These are phyloP conservation scores for Glareola pratincola DNA, from an alignment of 2,113 vertebrate genomes.

Conservation along the genomic window DNA sequence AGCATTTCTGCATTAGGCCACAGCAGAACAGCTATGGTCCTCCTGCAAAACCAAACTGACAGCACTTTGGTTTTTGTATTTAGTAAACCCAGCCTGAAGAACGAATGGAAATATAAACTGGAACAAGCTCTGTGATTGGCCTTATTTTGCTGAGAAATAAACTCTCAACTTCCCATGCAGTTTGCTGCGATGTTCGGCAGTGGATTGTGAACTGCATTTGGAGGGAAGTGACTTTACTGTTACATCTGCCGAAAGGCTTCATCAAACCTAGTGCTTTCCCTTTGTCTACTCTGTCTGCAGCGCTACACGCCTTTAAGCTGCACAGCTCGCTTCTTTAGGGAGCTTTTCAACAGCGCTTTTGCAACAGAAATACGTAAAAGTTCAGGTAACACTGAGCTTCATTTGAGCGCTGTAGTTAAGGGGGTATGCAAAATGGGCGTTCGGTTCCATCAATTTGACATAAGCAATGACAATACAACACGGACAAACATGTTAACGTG, in stretches of 20 bases:
- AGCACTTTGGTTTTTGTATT: neutral
- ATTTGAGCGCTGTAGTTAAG: neutral
- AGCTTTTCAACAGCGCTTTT: conserved; percentile 39
- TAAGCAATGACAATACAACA: neutral
- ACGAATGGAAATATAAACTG: neutral
- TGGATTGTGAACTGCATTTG: conserved; percentile 30
- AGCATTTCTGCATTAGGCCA: conserved; percentile 5
- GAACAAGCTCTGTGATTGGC: neutral
- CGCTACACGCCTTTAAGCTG: neutral
- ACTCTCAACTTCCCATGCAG: neutral
- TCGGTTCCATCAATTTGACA: neutral
- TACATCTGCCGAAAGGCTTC: conserved; percentile 17
- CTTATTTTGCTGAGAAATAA: conserved; percentile 36
- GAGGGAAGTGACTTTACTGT: conserved; percentile 19
- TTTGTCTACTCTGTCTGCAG: neutral
- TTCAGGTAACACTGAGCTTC: neutral
- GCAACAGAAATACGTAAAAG: neutral
- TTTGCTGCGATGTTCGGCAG: conserved; percentile 43
- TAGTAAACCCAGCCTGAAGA: neutral
- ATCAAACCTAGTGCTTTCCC: neutral
- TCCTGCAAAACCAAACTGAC: neutral
- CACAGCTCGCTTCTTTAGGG: conserved; percentile 1
- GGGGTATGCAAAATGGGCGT: neutral
- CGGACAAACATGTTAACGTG: neutral
- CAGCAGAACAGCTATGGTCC: neutral